Percentiles rank a stretch among this genome's conserved stretches.
Evolutionary conservation across 2,113 vertebrate genomes (phyloP).

Genomic region (Psilopsiagon aurifrons): DNA sequence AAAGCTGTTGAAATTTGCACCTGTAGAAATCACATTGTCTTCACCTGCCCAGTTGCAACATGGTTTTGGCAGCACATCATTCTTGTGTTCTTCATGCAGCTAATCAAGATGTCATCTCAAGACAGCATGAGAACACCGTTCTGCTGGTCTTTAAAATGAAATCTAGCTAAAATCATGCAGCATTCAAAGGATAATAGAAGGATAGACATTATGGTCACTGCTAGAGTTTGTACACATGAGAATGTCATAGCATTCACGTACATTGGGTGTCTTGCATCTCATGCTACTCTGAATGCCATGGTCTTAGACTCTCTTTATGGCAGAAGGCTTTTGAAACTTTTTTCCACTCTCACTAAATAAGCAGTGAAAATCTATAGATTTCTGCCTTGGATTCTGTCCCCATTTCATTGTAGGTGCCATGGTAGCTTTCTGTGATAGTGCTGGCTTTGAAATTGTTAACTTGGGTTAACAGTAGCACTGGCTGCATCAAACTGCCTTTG

Average conservation of each 20-base stretch:
- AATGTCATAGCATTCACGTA: not conserved
- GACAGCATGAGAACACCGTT: accelerated
- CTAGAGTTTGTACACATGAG: not conserved
- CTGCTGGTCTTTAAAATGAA: not conserved
- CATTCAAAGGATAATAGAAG: not conserved
- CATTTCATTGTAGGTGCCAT: accelerated
- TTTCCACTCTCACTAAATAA: not conserved
- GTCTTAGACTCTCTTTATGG: not conserved
- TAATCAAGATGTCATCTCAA: not conserved
- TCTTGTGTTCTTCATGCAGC: not conserved
- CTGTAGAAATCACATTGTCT: not conserved
- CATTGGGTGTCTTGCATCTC: not conserved
- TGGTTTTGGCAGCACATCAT: not conserved
- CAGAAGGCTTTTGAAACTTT: not conserved
- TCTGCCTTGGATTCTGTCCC: not conserved
- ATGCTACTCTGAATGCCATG: not conserved
- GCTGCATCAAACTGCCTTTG: not conserved
- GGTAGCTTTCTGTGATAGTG: not conserved
- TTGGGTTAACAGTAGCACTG: not conserved
- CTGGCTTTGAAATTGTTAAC: not conserved
- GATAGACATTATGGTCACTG: not conserved
- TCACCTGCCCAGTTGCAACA: not conserved
- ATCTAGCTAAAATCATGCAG: not conserved
- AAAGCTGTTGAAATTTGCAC: not conserved
- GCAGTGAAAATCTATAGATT: not conserved